Percentiles rank a stretch among this genome's conserved stretches.
phyloP scores from a whole-genome alignment of 2,113 vertebrate species.

The Myotis yumanensis region DNA sequence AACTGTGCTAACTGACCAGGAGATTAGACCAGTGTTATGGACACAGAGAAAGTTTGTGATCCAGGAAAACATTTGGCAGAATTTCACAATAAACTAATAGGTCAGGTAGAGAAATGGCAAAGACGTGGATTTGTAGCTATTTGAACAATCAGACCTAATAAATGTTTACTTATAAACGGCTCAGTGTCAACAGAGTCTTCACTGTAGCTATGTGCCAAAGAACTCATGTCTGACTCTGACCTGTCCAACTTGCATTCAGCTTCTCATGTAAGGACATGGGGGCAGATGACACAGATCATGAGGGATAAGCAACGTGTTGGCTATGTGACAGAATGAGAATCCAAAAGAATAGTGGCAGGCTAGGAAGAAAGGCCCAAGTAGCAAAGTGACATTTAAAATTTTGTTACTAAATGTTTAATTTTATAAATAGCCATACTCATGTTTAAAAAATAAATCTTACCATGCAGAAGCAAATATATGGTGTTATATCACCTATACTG shows the following conservation, averaged over 20 bases:
- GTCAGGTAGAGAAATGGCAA: background rate
- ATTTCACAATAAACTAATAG: background rate
- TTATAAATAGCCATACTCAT: background rate
- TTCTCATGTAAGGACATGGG: background rate
- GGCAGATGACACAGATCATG: background rate
- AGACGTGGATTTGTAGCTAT: background rate
- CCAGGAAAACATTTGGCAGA: background rate
- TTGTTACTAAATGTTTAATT: slow-evolving; percentile 31
- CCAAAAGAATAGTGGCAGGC: background rate
- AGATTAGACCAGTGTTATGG: background rate
- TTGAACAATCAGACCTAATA: background rate
- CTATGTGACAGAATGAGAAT: background rate
- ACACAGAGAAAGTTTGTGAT: background rate
- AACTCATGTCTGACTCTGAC: background rate
- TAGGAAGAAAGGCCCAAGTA: background rate
- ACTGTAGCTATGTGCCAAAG: background rate
- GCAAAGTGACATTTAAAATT: background rate
- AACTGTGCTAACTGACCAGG: background rate
- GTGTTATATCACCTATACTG: background rate
- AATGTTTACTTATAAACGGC: background rate
- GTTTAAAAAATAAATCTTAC: background rate
- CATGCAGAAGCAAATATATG: background rate
- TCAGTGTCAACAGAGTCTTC: background rate
- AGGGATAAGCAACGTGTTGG: background rate
- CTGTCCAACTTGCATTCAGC: background rate